Percentiles rank a stretch among this genome's conserved stretches.
These are phyloP conservation scores for Heliconius charithonia DNA, from an alignment of 2,888 invertebrate genomes.

Conservation along the genomic window DNA sequence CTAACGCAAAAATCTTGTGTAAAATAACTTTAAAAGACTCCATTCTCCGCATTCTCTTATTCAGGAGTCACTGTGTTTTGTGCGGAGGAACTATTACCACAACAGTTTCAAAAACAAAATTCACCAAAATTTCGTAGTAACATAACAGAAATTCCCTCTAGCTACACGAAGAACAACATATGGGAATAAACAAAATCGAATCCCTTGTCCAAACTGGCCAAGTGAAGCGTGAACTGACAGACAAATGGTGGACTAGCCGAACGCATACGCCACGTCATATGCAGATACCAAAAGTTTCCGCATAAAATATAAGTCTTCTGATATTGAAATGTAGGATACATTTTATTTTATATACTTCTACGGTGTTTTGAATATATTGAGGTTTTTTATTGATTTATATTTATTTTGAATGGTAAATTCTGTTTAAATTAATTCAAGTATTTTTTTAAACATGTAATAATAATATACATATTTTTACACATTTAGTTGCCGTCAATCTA, in stretches of 20 bases:
- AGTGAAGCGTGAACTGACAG: slow-evolving; percentile 33
- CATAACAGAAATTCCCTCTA: neutral
- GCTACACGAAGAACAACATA: slow-evolving; percentile 16
- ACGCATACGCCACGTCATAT: slow-evolving; percentile 30
- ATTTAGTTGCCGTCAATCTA: too few relatives aligned
- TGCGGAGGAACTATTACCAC: neutral
- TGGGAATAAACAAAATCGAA: slow-evolving; percentile 25
- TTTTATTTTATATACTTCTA: neutral
- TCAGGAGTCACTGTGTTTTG: neutral
- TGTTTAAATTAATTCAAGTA: neutral
- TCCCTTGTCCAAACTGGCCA: slow-evolving; percentile 24
- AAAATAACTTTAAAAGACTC: neutral
- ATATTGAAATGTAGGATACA: neutral
- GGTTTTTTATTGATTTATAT: neutral
- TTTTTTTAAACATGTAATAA: too few relatives aligned
- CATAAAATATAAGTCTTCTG: neutral
- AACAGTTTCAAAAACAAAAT: neutral
- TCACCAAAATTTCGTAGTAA: neutral
- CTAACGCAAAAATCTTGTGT: too few relatives aligned
- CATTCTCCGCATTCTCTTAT: neutral
- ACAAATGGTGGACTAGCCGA: slow-evolving; percentile 30
- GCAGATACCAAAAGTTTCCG: slow-evolving; percentile 29
- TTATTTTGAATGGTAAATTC: neutral
- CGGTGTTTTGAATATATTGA: neutral
- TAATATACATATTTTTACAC: too few relatives aligned